These are phyloP conservation scores for Drosophila insularis DNA, from an alignment of 1,140 invertebrate genomes.

Conservation along the genomic window DNA sequence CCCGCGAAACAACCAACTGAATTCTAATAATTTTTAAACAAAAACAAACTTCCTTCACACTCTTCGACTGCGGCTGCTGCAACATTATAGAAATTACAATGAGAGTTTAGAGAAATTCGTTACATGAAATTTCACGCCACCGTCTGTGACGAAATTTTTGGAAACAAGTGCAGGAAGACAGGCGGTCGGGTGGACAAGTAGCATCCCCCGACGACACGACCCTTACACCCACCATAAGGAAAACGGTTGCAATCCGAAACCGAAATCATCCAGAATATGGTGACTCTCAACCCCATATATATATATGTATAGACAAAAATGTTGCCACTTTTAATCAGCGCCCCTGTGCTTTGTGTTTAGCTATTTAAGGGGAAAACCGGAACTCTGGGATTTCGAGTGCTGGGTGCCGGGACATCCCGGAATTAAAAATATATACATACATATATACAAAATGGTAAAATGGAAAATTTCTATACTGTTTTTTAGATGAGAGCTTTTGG, in stretches of 20 bases:
- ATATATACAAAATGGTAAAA: constrained; percentile 31
- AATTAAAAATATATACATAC: constrained; percentile 57
- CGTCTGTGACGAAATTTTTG: constrained; percentile 80
- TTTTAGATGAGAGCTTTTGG: constrained; percentile 30
- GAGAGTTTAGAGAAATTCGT: constrained; percentile 77
- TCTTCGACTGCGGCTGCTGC: constrained; percentile 27
- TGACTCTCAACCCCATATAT: constrained; percentile 21
- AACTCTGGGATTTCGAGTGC: not conserved
- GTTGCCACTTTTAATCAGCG: constrained; percentile 79
- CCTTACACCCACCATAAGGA: constrained; percentile 31
- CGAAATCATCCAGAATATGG: constrained; percentile 25
- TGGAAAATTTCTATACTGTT: constrained; percentile 73
- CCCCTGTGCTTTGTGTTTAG: constrained; percentile 49
- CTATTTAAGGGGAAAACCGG: constrained; percentile 60
- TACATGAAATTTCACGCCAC: constrained; percentile 82
- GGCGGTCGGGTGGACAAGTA: constrained; percentile 10
- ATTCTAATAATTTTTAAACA: constrained; percentile 78
- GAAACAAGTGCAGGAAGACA: constrained; percentile 59
- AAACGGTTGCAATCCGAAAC: constrained; percentile 70
- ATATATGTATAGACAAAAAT: constrained; percentile 13
- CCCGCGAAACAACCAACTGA: constrained; percentile 67
- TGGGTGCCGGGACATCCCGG: constrained; percentile 1
- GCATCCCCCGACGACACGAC: constrained; percentile 27
- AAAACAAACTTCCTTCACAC: constrained; percentile 69
- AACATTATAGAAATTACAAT: constrained; percentile 77